Conservation (phyloP, 2,888 invertebrate genomes). For the Hypomecis punctinalis region DNA sequence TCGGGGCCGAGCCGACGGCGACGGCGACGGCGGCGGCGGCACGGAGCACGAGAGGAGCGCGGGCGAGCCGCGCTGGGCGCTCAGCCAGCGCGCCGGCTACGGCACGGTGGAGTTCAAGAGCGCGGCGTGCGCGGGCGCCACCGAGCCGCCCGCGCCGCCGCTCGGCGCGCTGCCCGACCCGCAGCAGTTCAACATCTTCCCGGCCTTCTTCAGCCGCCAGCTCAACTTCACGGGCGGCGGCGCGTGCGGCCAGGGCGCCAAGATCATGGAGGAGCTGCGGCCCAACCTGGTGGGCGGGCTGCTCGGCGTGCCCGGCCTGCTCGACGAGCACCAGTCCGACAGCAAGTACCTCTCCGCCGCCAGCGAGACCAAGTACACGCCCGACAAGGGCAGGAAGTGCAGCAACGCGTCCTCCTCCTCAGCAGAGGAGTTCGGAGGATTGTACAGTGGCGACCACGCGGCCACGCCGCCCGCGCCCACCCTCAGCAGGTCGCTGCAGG, state of each 20-base stretch:
- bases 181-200: slow-evolving; percentile 96
- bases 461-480: slow-evolving; percentile 88
- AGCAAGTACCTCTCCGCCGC: slow-evolving; percentile 84
- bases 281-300: slow-evolving; percentile 93
- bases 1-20: slow-evolving; percentile 85
- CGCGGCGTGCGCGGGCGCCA: slow-evolving; percentile 88
- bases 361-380: slow-evolving; percentile 84
- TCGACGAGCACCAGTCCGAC: slow-evolving; percentile 90
- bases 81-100: slow-evolving; percentile 84
- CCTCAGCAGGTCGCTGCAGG: slow-evolving; percentile 83
- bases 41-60: slow-evolving; percentile 76
- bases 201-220: slow-evolving; percentile 95
- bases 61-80: slow-evolving; percentile 78
- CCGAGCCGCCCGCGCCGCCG: slow-evolving; percentile 80
- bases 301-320: slow-evolving; percentile 90
- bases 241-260: slow-evolving; percentile 88
- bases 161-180: slow-evolving; percentile 87
- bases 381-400: slow-evolving; percentile 88
- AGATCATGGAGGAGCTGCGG: slow-evolving; percentile 94
- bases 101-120: slow-evolving; percentile 94
- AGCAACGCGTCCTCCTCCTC: slow-evolving; percentile 91
- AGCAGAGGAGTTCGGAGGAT: slow-evolving; percentile 94
- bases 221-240: slow-evolving; percentile 91
- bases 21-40: slow-evolving; percentile 76
- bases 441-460: slow-evolving; percentile 91